Conservation (phyloP, 37 sponge, comb jelly and placozoan species). For the Amphimedon queenslandica region DNA sequence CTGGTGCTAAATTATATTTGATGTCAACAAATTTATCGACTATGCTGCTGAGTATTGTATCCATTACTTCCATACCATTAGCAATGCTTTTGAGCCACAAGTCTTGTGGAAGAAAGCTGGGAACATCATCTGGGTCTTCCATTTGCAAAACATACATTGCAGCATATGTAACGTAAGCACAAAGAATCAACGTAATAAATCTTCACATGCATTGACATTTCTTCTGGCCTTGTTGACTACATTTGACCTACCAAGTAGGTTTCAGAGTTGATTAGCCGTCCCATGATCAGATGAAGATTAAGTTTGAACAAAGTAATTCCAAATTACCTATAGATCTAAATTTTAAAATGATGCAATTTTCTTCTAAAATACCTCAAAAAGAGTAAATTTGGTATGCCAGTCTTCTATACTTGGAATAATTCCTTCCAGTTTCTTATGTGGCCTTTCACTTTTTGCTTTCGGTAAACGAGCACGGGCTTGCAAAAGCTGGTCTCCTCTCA, state of each 20-base stretch:
- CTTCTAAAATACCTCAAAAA: slow-evolving; percentile 16
- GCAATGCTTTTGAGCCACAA: slow-evolving; percentile 2
- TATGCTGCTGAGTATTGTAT: background rate
- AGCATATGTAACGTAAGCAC: background rate
- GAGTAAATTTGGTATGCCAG: slow-evolving; percentile 28
- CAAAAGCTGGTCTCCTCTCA: slow-evolving; percentile 13
- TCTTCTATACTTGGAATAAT: slow-evolving; percentile 19
- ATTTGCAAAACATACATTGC: background rate
- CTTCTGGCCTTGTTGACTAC: background rate
- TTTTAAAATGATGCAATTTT: background rate
- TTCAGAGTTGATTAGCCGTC: slow-evolving; percentile 7
- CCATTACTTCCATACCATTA: background rate
- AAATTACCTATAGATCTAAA: slow-evolving; percentile 3
- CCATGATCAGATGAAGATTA: slow-evolving; percentile 8
- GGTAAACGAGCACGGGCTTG: slow-evolving; percentile 11
- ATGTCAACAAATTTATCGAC: slow-evolving; percentile 8
- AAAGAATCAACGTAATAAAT: background rate
- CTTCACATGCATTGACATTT: slow-evolving; percentile 8
- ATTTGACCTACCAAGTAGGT: background rate
- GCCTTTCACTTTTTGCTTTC: slow-evolving; percentile 1
- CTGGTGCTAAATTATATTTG: background rate
- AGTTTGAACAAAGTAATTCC: slow-evolving; percentile 8
- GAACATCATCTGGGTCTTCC: background rate
- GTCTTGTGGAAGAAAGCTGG: background rate
- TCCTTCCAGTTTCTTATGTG: slow-evolving; percentile 11